phyloP scores from a whole-genome alignment of 92 coral and sea anemone species.

The Zoanthus sociatus region DNA sequence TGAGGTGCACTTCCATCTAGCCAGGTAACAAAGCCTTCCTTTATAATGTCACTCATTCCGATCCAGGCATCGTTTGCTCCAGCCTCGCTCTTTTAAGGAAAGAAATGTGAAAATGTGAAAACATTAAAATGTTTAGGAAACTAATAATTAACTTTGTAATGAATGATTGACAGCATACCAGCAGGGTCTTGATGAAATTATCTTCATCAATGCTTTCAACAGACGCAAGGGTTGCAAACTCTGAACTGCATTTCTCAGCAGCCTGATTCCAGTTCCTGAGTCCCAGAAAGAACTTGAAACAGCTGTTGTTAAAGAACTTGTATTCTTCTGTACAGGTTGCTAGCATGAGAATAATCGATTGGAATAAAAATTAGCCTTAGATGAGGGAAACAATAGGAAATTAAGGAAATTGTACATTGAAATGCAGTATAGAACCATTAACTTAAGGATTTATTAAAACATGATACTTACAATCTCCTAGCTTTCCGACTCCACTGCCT shows the following conservation, averaged over 20 bases:
- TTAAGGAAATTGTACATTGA: no score
- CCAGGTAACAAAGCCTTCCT: conserved; percentile 76
- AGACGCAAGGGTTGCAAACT: conserved; percentile 81
- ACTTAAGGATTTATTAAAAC: not conserved
- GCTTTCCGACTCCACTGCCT: conserved; percentile 97
- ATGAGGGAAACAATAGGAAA: no score
- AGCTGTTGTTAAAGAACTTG: conserved; percentile 66
- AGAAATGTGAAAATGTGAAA: not conserved
- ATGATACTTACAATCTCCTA: conserved; percentile 76
- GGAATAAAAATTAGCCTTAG: no score
- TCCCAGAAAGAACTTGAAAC: conserved; percentile 88
- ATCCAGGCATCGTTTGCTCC: conserved; percentile 89
- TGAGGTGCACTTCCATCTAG: conserved; percentile 78
- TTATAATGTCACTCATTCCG: conserved; percentile 85
- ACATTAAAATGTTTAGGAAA: not conserved
- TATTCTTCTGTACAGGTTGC: conserved; percentile 76
- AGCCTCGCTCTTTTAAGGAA: conserved; percentile 41
- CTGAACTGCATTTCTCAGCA: conserved; percentile 80
- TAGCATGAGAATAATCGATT: not conserved
- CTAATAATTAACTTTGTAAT: not conserved
- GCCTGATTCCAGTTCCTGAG: conserved; percentile 92
- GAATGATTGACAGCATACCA: conserved; percentile 59
- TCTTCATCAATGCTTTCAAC: conserved; percentile 82
- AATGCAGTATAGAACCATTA: not conserved
- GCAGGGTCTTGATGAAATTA: conserved; percentile 72